phyloP scores from a whole-genome alignment of 2,888 invertebrate species.

The Cyaniris semiargus region DNA sequence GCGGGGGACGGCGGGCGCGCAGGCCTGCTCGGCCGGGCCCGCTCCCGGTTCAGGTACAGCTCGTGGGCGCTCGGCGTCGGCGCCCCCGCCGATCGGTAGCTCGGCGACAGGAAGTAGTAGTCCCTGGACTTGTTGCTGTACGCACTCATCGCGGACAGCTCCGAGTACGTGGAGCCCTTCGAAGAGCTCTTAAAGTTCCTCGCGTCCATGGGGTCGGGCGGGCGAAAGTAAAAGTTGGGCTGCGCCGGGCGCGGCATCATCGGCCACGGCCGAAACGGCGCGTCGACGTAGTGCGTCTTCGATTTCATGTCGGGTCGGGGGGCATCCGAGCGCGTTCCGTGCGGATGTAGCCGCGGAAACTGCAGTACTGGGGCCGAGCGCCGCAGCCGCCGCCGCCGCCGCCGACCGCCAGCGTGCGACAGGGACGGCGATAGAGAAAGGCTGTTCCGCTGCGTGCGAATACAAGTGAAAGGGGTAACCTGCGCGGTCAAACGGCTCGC shows the following conservation, averaged over 20 bases:
- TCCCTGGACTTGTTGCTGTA: constrained; percentile 72
- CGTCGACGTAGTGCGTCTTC: constrained; percentile 78
- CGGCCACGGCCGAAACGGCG: constrained; percentile 83
- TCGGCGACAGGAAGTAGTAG: constrained; percentile 84
- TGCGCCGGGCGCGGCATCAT: constrained; percentile 80
- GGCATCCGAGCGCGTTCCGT: constrained; percentile 73
- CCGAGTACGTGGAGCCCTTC: constrained; percentile 72
- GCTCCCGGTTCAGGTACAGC: constrained; percentile 58
- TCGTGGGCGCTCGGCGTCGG: constrained; percentile 69
- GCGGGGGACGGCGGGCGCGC: constrained; percentile 63
- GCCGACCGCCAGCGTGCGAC: constrained; percentile 66
- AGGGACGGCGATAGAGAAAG: constrained; percentile 78
- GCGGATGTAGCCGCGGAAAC: constrained; percentile 72
- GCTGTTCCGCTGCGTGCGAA: constrained; percentile 74
- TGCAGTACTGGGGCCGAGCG: constrained; percentile 68
- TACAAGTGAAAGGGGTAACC: constrained; percentile 78
- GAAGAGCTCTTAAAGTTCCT: constrained; percentile 74
- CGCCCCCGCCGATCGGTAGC: constrained; percentile 85
- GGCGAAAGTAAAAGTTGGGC: constrained; percentile 75
- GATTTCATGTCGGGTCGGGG: constrained; percentile 84
- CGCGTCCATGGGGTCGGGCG: constrained; percentile 73
- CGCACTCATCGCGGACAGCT: constrained; percentile 77
- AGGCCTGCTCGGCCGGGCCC: constrained; percentile 65
- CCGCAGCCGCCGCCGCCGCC: constrained; percentile 61
- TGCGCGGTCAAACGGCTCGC: constrained; percentile 65